These are phyloP conservation scores for Aphaenogaster rudis DNA, from an alignment of 1,140 invertebrate species.

Conservation along the genomic window DNA sequence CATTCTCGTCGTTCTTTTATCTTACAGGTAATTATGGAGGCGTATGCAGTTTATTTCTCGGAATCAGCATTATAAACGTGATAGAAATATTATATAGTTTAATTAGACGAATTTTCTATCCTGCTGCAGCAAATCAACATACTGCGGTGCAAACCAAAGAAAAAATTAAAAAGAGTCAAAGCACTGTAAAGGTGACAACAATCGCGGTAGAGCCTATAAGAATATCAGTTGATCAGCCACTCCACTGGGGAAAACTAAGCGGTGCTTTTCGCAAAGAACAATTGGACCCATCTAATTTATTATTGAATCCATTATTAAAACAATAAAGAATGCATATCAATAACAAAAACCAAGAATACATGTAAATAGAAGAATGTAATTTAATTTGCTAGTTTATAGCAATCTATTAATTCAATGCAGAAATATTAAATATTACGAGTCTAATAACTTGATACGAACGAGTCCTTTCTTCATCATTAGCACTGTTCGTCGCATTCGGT, in stretches of 20 bases:
- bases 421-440: background rate
- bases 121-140: too few species aligned
- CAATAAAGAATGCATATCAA: background rate
- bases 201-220: background rate
- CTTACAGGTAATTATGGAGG: constrained; percentile 30
- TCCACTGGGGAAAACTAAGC: background rate
- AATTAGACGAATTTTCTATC: background rate
- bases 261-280: background rate
- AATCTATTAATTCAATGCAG: background rate
- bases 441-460: background rate
- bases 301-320: background rate
- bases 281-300: background rate
- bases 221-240: background rate
- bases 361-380: background rate
- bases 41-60: constrained; percentile 41
- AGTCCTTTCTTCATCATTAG: constrained; percentile 7
- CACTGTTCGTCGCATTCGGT: constrained; percentile 69
- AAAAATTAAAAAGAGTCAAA: background rate
- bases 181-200: background rate
- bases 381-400: background rate
- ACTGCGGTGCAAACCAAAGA: background rate
- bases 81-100: constrained; percentile 26
- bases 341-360: background rate
- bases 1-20: too few species aligned
- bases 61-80: constrained; percentile 40